Evolutionary conservation across 2,113 vertebrate genomes (phyloP), one percentile per base, ranked within the genome.

Genomic region (Hippopotamus amphibius): DNA sequence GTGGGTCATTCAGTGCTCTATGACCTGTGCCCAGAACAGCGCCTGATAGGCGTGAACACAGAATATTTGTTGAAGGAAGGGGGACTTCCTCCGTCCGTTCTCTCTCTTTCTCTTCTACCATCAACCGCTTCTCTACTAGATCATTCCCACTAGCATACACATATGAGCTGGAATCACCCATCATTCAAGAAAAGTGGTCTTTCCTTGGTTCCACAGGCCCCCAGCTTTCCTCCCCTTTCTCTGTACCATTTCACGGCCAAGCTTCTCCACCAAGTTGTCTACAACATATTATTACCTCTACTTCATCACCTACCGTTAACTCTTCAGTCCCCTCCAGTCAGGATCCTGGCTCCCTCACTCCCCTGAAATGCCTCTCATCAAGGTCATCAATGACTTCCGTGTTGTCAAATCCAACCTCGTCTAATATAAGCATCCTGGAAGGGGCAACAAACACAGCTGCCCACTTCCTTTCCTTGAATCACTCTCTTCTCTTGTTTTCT

Each of bases 11-110:
- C n/a, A 17, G 24, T 1, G 76, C 48, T 24, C 24, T 33, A 6
- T 13, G 37, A 9, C 3, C 1, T 28, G 6, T 0, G 0, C 4
- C n/a, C 4, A 6, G 6, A 21, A 46, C 1, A 5, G 11, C 0
- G 14, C 8, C 37, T 37, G 22, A 24, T 12, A 0, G 0, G 2
- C 19, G 55, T 15, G 2, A 68, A 16, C 43, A 37, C n/a, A 7
- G 6, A 41, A 24, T 30, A 3, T 21, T 50, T 65, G 61, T 21
- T 28, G n/a, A 8, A 10, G 65, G 59, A 37, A 33, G 11, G 12
- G 48, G 30, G 10, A 24, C 7, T 37, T 79, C 19, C 59, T n/a
- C 28, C 63, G 69, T n/a, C 55, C 2, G 5, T 37, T 26, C 1
- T 10, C 46, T n/a, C 55, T 48, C 79, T 19, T 48, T 37, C 57